Evolutionary conservation across 2,797 vertebrate genomes (phyloP), one percentile per base, ranked within the genome.

Genomic region (Coendou prehensilis): DNA sequence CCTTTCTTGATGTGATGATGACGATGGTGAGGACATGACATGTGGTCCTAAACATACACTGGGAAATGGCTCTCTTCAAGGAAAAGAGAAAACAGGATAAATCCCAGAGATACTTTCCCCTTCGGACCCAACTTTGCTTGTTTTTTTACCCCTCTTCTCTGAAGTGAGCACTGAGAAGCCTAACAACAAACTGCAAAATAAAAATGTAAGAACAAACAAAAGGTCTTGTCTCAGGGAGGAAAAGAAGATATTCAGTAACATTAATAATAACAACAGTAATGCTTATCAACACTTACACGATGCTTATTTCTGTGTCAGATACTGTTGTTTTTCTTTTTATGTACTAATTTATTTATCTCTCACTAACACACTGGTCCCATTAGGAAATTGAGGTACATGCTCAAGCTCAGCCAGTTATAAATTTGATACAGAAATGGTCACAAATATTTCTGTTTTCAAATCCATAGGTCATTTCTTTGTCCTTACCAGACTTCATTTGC

Each of bases 391-490:
- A 87, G 14, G 28, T 80, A 84, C 8, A 18, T 81, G 57, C 50
- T 73, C 23, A 85, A n/a, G 52, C 6, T 85, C 47, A 85, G 28
- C n/a, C 15, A 85, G 20, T 8, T 76, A 20, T 20, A 41, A 83
- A 76, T 84, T 63, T 73, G 33, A 33, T 26, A 64, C 13, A 91
- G 69, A 83, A 87, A 85, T 95, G n/a, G 73, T 83, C 83, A 93
- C 45, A 91, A 30, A 41, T 91, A 81, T 93, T 91, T 93, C 23
- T 76, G 54, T 57, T 81, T 95, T 93, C 54, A 81, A 5, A 89
- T 95, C 15, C 26, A 15, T 81, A 75, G 56, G 5, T 85, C 28
- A 75, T 88, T 88, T 91, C 33, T 96, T 18, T 93, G 4, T 87
- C 23, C 20, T 90, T 59, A 79, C 50, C 28, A 80, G 54, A 67